phyloP scores from a whole-genome alignment of 2,888 invertebrate genomes.

The Netelia melanura region DNA sequence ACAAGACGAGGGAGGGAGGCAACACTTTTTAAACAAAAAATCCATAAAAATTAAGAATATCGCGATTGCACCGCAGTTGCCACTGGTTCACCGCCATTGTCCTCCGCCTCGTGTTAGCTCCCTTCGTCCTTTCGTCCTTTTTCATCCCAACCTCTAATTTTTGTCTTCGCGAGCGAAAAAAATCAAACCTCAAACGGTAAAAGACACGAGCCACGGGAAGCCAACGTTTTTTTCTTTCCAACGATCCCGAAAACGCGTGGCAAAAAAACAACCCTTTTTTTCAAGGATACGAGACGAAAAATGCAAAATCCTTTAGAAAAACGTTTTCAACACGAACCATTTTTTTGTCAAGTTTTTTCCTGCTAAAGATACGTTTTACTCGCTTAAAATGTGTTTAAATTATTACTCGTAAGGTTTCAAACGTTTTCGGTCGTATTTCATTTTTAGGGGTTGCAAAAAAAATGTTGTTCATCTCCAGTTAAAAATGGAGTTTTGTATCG shows the following conservation, averaged over 20 bases:
- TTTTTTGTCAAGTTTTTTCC: slow-evolving; percentile 67
- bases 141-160: slow-evolving; percentile 41
- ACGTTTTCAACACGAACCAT: slow-evolving; percentile 27
- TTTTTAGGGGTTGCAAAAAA: not conserved
- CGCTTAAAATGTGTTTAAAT: slow-evolving; percentile 67
- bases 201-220: slow-evolving; percentile 60
- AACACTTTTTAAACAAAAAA: slow-evolving; percentile 75
- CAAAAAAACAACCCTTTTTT: slow-evolving; percentile 49
- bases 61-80: slow-evolving; percentile 65
- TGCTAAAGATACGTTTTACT: slow-evolving; percentile 44
- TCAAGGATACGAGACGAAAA: slow-evolving; percentile 16
- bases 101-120: slow-evolving; percentile 42
- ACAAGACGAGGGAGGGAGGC: slow-evolving; percentile 1
- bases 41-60: slow-evolving; percentile 80
- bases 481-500: too few species aligned
- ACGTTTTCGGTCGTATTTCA: slow-evolving; percentile 59
- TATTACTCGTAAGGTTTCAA: slow-evolving; percentile 61
- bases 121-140: slow-evolving; percentile 41
- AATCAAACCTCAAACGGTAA: slow-evolving; percentile 74
- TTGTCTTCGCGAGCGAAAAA: slow-evolving; percentile 73
- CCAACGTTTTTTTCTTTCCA: slow-evolving; percentile 44
- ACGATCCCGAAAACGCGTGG: slow-evolving; percentile 48
- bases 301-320: slow-evolving; percentile 45
- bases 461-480: too few species aligned
- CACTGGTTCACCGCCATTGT: slow-evolving; percentile 73